phyloP scores from a whole-genome alignment of 2,888 invertebrate genomes.

The Priocnemis perturbator region DNA sequence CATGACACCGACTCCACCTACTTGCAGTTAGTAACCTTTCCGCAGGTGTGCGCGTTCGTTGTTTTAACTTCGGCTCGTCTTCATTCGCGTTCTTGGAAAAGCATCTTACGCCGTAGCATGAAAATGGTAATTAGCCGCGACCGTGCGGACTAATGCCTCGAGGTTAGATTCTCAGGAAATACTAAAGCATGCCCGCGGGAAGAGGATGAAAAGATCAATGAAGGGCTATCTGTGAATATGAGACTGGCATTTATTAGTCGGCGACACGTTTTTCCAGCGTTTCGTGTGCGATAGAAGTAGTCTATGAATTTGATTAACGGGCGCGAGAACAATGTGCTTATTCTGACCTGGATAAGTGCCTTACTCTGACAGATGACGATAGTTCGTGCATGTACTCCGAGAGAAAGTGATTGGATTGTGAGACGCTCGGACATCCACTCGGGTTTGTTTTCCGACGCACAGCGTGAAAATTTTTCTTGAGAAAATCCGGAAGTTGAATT shows the following conservation, averaged over 20 bases:
- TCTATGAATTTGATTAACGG: too few species aligned
- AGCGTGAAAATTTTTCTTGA: too few species aligned
- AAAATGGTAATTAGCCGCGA: conserved; percentile 2
- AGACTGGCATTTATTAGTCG: too few species aligned
- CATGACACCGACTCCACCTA: conserved; percentile 5
- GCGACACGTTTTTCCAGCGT: too few species aligned
- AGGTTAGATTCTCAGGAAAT: neutral
- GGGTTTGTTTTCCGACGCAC: too few species aligned
- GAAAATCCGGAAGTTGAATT: too few species aligned
- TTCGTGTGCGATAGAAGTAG: too few species aligned
- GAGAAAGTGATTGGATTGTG: conserved; percentile 22
- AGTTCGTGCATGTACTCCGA: neutral
- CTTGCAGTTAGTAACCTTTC: conserved; percentile 8
- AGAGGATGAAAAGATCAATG: too few species aligned
- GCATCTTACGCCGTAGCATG: neutral
- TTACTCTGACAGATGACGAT: neutral
- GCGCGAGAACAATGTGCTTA: too few species aligned
- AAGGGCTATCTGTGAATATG: too few species aligned
- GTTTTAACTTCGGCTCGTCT: conserved; percentile 1
- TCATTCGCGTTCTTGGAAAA: conserved; percentile 5
- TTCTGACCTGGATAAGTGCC: too few species aligned
- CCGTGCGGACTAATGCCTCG: neutral
- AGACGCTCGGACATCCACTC: conserved; percentile 15
- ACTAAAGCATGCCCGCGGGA: neutral
- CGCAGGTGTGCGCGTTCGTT: conserved; percentile 2